Evolutionary conservation across 2,113 vertebrate genomes (phyloP).

Genomic region (Physeter macrocephalus): DNA sequence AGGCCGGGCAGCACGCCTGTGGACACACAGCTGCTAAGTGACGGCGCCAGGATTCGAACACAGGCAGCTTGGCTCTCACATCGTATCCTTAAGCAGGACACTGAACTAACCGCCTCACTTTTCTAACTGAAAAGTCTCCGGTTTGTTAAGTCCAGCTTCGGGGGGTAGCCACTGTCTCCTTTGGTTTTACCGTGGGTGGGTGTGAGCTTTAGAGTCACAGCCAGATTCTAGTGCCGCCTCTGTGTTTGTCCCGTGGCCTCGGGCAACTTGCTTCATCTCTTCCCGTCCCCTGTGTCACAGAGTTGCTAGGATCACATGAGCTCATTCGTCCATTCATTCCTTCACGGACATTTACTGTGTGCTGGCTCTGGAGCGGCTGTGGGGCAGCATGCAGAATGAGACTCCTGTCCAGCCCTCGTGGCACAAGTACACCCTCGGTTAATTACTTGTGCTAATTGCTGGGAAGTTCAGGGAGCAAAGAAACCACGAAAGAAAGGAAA

Average conservation of each 20-base stretch:
- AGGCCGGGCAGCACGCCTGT: fast-evolving
- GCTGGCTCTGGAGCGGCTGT: fast-evolving
- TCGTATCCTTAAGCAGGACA: no score
- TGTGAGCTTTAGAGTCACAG: not conserved
- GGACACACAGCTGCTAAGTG: not conserved
- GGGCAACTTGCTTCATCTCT: not conserved
- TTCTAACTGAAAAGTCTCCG: fast-evolving
- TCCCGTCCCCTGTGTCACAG: not conserved
- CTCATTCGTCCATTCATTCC: not conserved
- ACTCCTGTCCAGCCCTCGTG: not conserved
- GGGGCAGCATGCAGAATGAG: no score
- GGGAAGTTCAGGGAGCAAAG: not conserved
- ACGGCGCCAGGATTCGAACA: fast-evolving
- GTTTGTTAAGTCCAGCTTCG: not conserved
- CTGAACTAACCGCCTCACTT: fast-evolving
- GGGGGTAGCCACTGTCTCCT: not conserved
- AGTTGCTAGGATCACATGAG: not conserved
- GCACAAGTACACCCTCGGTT: not conserved
- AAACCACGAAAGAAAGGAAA: not conserved
- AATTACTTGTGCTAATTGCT: not conserved
- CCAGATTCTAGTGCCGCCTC: not conserved
- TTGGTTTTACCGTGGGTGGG: fast-evolving
- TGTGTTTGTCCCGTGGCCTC: not conserved
- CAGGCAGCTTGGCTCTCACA: fast-evolving
- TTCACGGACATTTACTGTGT: not conserved